A percentile compares a stretch with the other conserved stretches of the same genome.
Conservation (phyloP, 2,888 invertebrate species). For the Stenichneumon culpator region DNA sequence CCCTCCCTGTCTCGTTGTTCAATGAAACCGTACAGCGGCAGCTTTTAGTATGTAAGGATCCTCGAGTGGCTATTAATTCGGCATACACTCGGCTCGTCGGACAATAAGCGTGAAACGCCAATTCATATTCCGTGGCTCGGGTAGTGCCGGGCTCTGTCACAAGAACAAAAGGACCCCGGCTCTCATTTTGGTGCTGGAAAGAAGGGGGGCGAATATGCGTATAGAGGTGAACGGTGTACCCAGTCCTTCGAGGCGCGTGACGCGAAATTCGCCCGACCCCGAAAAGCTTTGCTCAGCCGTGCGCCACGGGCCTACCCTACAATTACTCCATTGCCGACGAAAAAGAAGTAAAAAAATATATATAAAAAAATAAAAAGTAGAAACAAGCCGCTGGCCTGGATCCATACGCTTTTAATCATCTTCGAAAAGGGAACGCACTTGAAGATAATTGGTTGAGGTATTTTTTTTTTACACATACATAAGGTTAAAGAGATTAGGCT, state of each 20-base stretch:
- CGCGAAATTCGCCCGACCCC: conserved; percentile 32
- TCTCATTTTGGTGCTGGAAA: conserved; percentile 61
- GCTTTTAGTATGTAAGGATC: conserved; percentile 75
- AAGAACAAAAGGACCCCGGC: conserved; percentile 75
- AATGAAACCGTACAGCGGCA: conserved; percentile 38
- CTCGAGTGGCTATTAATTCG: conserved; percentile 83
- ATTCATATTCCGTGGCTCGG: conserved; percentile 81
- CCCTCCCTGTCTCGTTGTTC: conserved; percentile 38
- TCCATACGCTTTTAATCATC: conserved; percentile 43
- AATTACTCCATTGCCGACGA: conserved; percentile 57
- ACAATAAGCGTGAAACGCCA: conserved; percentile 84
- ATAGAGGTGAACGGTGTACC: conserved; percentile 43
- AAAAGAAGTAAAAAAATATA: conserved; percentile 27
- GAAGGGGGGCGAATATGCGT: conserved; percentile 60
- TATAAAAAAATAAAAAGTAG: conserved; percentile 2
- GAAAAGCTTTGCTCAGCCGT: conserved; percentile 53
- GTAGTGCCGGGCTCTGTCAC: conserved; percentile 72
- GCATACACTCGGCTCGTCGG: conserved; percentile 80
- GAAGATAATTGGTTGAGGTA: conserved; percentile 10
- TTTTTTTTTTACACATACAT: background rate
- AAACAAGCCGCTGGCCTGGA: conserved; percentile 8
- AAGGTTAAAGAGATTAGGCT: no score
- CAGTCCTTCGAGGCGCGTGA: conserved; percentile 46
- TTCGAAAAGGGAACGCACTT: conserved; percentile 34
- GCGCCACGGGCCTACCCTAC: conserved; percentile 41